These are phyloP conservation scores for Crotalus helleri DNA, from an alignment of 2,113 vertebrate species.

Conservation along the genomic window DNA sequence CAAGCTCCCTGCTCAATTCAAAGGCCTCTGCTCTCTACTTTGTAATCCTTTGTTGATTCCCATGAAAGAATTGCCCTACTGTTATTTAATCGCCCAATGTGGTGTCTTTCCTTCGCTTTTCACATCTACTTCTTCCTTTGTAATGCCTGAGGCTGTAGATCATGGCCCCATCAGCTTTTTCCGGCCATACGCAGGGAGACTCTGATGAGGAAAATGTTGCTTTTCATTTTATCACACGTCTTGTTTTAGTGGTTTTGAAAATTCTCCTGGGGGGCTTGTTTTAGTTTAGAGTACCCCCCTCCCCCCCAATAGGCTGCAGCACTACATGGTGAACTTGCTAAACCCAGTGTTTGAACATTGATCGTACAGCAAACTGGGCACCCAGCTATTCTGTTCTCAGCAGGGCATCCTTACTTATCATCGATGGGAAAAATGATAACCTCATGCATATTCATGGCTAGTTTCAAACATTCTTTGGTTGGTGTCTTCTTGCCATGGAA, in stretches of 20 bases:
- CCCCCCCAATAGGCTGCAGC: neutral
- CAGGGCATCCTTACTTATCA: neutral
- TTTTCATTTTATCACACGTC: neutral
- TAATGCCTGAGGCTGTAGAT: neutral
- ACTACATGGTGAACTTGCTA: neutral
- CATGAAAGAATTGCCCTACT: neutral
- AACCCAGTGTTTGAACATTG: neutral
- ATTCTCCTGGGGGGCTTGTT: neutral
- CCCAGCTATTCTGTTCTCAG: neutral
- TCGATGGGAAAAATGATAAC: conserved; percentile 1
- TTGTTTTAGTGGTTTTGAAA: neutral
- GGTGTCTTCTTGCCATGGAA: neutral
- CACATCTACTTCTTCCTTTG: neutral
- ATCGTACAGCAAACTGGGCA: neutral
- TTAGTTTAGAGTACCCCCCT: neutral
- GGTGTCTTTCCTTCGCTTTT: neutral
- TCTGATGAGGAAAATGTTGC: neutral
- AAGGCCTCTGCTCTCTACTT: neutral
- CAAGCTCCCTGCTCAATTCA: neutral
- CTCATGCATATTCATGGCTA: conserved; percentile 12
- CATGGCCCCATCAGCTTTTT: neutral
- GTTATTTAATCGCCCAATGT: neutral
- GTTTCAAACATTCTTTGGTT: neutral
- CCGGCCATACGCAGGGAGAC: neutral
- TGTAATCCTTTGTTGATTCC: neutral